Percentiles rank a stretch among this genome's conserved stretches.
phyloP scores from a whole-genome alignment of 2,888 invertebrate species.

The Sipunculus nudus region DNA sequence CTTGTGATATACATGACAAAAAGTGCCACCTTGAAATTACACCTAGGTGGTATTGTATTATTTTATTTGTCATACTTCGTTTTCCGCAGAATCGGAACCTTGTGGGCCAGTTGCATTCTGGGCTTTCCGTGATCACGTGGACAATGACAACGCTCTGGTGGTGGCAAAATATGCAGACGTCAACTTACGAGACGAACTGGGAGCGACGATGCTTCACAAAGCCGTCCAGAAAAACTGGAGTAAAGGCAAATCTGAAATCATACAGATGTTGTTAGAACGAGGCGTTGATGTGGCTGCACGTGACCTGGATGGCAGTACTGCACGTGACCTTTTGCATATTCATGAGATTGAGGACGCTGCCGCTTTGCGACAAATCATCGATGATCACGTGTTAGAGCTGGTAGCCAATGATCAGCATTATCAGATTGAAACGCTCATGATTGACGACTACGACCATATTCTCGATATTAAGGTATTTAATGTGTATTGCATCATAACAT shows the following conservation, averaged over 20 bases:
- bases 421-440: slow-evolving; percentile 46
- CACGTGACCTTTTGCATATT: slow-evolving; percentile 45
- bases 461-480: too few species aligned
- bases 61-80: too few species aligned
- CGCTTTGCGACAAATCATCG: slow-evolving; percentile 39
- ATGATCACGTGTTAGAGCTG: slow-evolving; percentile 42
- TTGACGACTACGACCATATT: slow-evolving; percentile 60
- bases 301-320: slow-evolving; percentile 45
- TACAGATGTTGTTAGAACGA: slow-evolving; percentile 43
- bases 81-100: slow-evolving; percentile 40
- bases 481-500: too few species aligned
- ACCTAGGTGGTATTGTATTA: too few species aligned
- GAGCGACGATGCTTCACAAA: slow-evolving; percentile 46
- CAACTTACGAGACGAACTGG: slow-evolving; percentile 33
- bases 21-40: too few species aligned
- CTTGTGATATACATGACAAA: too few species aligned
- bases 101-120: slow-evolving; percentile 51
- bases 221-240: slow-evolving; percentile 30
- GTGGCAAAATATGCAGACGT: slow-evolving; percentile 45
- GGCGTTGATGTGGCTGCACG: slow-evolving; percentile 46
- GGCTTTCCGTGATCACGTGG: slow-evolving; percentile 48
- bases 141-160: slow-evolving; percentile 40
- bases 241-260: slow-evolving; percentile 40
- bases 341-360: slow-evolving; percentile 25
- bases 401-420: slow-evolving; percentile 36